Base-by-base conservation (phyloP, 1,140 invertebrate genomes). In the Uloborus diversus region DNA sequence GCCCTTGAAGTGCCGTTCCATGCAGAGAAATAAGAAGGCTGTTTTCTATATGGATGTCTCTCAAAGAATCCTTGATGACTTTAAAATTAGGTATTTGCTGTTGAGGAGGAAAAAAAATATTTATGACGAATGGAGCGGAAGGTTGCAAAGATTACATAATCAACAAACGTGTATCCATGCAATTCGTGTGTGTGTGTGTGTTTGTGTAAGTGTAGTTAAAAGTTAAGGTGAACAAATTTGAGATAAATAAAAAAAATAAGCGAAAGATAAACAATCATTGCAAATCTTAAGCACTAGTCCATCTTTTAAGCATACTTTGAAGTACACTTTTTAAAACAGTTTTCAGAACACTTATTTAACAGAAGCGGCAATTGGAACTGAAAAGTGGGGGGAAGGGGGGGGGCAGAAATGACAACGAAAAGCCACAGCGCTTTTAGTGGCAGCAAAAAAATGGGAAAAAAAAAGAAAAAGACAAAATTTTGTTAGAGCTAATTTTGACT, bases 41-140 rank as follows among this genome's bases (percentile, higher is more conserved):
- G 57, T 73, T 73, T 20, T 73, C 69, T 13, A 73, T n/a, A 28
- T 61, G 17, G 1, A 73, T 1, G 25, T 61, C 47, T 2, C 37
- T 25, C 4, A 73, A 2, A 13, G 69, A 73, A 9, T 73, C 25
- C 3, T 57, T 32, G 25, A 61, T 49, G 2, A 9, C 11, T 0
- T 57, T 3, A 5, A 73, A 73, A 17, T 73, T 28, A 5, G 69
- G 69, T 61, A 73, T 28, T n/a, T 42, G 28, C 69, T 73, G 33
- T 4, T 47, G 30, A 4, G 47, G 28, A 61, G 47, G 49, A 1
- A 9, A 47, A 17, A 13, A 61, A 13, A 28, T 27, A 28, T 13
- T 11, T 61, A 61, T 28, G 13, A 20, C 11, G 23, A 7, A 56
- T 5, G 23, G 7, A 11, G 20, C 51, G 23, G 11, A 20, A 5